Evolutionary conservation across 2,797 vertebrate genomes (phyloP).

Genomic region (Acridotheres tristis): DNA sequence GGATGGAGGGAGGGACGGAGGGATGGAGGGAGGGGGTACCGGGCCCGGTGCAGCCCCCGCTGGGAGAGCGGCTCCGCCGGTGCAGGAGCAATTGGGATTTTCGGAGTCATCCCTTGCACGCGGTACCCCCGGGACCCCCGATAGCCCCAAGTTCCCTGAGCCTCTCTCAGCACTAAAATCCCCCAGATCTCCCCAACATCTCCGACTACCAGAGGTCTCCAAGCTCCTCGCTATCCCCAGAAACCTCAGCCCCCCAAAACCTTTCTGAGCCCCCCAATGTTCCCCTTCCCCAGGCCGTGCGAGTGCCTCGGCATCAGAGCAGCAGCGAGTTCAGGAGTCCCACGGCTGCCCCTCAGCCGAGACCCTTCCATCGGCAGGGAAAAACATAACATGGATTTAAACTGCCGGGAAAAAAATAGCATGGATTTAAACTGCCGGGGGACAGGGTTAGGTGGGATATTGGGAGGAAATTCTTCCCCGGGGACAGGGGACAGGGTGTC

Average conservation of each 20-base stretch:
- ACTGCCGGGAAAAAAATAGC: no score
- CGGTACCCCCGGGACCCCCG: no score
- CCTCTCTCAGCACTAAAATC: background rate
- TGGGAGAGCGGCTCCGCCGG: background rate
- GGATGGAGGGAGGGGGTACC: background rate
- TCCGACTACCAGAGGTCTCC: no score
- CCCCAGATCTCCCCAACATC: background rate
- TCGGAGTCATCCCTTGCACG: no score
- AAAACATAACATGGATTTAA: no score
- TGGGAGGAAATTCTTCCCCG: background rate
- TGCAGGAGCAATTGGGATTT: background rate
- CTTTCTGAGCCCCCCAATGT: rapidly evolving
- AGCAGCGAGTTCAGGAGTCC: background rate
- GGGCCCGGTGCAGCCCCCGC: background rate
- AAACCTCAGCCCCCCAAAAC: background rate
- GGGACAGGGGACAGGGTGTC: rapidly evolving
- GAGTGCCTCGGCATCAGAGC: no score
- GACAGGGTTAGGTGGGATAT: background rate
- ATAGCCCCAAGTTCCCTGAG: background rate
- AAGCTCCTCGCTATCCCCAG: background rate
- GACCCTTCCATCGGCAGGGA: background rate
- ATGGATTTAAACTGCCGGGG: no score
- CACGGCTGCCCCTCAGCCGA: background rate
- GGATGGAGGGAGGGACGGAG: background rate
- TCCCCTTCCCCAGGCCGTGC: background rate